Evolutionary conservation across 2,888 invertebrate genomes (phyloP).

Genomic region (Adineta ricciae): DNA sequence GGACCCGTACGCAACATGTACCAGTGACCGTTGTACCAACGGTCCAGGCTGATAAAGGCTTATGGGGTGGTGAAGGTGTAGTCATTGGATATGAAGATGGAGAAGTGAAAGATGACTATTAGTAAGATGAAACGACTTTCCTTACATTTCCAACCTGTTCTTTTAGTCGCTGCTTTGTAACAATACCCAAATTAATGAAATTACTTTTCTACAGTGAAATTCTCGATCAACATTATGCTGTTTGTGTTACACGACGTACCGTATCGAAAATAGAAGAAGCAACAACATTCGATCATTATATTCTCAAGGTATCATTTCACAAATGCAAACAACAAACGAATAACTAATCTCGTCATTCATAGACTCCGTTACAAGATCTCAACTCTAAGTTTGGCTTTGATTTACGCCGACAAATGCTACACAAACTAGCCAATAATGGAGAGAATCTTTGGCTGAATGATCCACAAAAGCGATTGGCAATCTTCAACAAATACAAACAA

Average conservation of each 20-base stretch:
- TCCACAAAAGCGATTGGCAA: constrained; percentile 9
- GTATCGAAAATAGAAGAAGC: constrained; percentile 73
- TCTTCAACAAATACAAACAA: constrained; percentile 31
- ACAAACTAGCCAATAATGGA: constrained; percentile 54
- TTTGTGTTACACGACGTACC: constrained; percentile 72
- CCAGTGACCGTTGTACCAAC: constrained; percentile 66
- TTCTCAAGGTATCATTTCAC: constrained; percentile 63
- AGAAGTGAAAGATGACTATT: constrained; percentile 46
- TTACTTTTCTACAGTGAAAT: constrained; percentile 80
- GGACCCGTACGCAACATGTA: constrained; percentile 41
- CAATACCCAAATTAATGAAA: constrained; percentile 70
- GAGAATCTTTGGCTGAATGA: constrained; percentile 30
- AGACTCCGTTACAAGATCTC: constrained; percentile 83
- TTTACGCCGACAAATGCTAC: constrained; percentile 72
- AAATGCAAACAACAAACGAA: constrained; percentile 23
- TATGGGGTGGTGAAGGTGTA: constrained; percentile 94
- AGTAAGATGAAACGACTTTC: neutral
- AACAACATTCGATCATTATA: constrained; percentile 85
- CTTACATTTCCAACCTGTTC: too few species aligned
- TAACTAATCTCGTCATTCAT: constrained; percentile 17
- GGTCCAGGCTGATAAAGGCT: constrained; percentile 66
- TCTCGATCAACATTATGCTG: constrained; percentile 69
- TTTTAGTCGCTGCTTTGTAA: constrained; percentile 56
- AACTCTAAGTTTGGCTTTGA: constrained; percentile 71
- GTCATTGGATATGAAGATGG: constrained; percentile 66